phyloP scores from a whole-genome alignment of 2,113 vertebrate genomes.

The Psophia crepitans region DNA sequence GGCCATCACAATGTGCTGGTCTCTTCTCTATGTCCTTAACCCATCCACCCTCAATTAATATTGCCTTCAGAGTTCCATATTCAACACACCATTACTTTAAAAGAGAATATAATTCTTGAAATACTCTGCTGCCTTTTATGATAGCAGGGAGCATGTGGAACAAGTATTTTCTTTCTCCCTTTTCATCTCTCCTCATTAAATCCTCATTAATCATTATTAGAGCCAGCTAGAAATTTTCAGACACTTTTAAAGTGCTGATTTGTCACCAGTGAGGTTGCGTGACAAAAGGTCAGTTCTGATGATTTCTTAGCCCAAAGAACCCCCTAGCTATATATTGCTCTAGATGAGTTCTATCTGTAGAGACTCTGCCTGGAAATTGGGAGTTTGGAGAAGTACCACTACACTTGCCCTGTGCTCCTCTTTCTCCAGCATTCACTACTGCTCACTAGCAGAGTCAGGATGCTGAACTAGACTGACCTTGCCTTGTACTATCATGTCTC shows the following conservation, averaged over 20 bases:
- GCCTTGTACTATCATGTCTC: neutral
- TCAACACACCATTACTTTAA: neutral
- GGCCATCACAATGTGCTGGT: neutral
- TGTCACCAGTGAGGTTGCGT: neutral
- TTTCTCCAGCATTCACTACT: neutral
- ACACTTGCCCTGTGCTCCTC: neutral
- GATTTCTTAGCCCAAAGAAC: neutral
- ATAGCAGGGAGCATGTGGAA: neutral
- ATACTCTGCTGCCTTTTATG: slow-evolving; percentile 22
- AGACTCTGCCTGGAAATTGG: neutral
- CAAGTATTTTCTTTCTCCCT: neutral
- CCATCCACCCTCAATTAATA: slow-evolving; percentile 1
- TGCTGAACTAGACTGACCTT: neutral
- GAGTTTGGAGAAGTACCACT: neutral
- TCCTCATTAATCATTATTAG: slow-evolving; percentile 5
- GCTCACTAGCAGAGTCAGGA: neutral
- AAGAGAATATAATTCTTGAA: neutral
- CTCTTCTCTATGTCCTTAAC: slow-evolving; percentile 2
- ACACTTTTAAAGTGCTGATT: slow-evolving; percentile 16
- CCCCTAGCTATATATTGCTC: neutral
- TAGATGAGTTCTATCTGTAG: neutral
- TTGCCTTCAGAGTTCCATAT: neutral
- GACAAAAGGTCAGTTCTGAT: neutral
- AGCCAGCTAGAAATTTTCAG: neutral
- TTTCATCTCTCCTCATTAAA: slow-evolving; percentile 13